Evolutionary conservation across 2,797 vertebrate species (phyloP).

Genomic region (Merluccius polli): DNA sequence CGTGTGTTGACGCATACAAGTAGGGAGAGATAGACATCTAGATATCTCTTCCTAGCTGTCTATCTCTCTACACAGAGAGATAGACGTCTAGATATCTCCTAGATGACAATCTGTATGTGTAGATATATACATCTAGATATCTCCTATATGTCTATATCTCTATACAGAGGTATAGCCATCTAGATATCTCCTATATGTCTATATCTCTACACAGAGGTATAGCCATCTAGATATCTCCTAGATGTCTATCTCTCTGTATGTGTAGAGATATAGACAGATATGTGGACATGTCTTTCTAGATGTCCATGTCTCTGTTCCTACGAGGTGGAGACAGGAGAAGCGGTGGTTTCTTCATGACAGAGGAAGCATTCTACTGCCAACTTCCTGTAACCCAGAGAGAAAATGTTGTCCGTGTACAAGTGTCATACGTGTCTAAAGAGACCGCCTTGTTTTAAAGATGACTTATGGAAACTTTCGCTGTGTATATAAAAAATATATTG

Average conservation of each 20-base stretch:
- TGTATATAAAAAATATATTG: slow-evolving; percentile 74
- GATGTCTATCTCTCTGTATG: not conserved
- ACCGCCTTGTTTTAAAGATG: slow-evolving; percentile 67
- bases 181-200: not conserved
- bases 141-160: no score
- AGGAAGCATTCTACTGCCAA: not conserved
- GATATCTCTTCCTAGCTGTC: no score
- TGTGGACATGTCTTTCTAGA: not conserved
- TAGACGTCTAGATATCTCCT: no score
- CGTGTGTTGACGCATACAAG: not conserved
- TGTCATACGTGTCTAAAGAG: slow-evolving; percentile 68
- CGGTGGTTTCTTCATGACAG: slow-evolving; percentile 7
- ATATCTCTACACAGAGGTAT: not conserved
- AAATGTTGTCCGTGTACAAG: slow-evolving; percentile 53
- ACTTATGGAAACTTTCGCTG: slow-evolving; percentile 64
- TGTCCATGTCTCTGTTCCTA: not conserved
- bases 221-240: not conserved
- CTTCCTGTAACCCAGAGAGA: slow-evolving; percentile 39
- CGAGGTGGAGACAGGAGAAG: not conserved
- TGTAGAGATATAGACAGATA: not conserved
- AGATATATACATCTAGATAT: no score
- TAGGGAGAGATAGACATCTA: not conserved
- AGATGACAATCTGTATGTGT: no score
- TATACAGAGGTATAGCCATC: no score
- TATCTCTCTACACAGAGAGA: no score